Percentiles rank a stretch among this genome's conserved stretches.
These are phyloP conservation scores for Agrotis exclamationis DNA, from an alignment of 2,888 invertebrate genomes.

Conservation along the genomic window DNA sequence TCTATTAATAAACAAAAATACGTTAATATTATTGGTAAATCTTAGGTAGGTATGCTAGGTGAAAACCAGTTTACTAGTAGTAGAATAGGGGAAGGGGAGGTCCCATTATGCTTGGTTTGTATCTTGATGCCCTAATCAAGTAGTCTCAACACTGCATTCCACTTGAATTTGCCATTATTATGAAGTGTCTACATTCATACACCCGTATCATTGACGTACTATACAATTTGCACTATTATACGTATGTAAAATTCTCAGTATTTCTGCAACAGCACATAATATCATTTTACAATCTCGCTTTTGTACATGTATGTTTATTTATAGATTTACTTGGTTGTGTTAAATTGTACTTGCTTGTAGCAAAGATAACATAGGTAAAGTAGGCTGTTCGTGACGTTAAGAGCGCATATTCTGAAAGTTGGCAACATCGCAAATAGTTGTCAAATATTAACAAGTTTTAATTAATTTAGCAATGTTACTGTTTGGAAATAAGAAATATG, in stretches of 20 bases:
- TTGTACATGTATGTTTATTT: constrained; percentile 26
- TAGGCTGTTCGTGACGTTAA: background rate
- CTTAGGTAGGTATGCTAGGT: too few relatives aligned
- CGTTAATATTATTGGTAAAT: too few relatives aligned
- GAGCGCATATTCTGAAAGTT: too few relatives aligned
- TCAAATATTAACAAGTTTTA: too few relatives aligned
- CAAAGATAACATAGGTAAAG: constrained; percentile 19
- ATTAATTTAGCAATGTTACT: too few relatives aligned
- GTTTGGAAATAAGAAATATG: too few relatives aligned
- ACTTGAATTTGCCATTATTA: background rate
- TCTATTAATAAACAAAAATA: too few relatives aligned
- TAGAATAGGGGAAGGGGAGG: too few relatives aligned
- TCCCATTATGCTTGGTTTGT: too few relatives aligned
- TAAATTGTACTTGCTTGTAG: background rate
- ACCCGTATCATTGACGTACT: constrained; percentile 5
- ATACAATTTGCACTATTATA: background rate
- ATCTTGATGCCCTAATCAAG: too few relatives aligned
- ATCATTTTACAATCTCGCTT: constrained; percentile 12
- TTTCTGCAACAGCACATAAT: constrained; percentile 25
- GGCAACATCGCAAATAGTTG: too few relatives aligned
- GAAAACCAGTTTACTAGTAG: too few relatives aligned
- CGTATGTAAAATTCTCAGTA: constrained; percentile 32
- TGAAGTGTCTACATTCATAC: background rate
- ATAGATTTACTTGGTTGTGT: constrained; percentile 39
- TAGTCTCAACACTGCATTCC: background rate